phyloP scores from a whole-genome alignment of 2,888 invertebrate genomes.

The Pharmacophagus antenor region DNA sequence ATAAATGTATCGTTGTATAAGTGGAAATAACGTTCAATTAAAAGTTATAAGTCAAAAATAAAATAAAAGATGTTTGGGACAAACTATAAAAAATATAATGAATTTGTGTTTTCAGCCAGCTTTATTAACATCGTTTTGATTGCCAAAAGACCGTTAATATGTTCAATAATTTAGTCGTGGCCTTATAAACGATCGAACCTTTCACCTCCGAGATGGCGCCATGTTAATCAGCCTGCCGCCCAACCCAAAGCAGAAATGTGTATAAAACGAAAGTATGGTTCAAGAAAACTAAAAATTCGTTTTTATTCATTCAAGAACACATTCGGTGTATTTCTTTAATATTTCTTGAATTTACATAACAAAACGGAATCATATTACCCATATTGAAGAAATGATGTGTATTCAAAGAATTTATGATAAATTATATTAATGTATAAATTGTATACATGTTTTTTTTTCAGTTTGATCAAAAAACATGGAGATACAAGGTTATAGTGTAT shows the following conservation, averaged over 20 bases:
- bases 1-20: too few relatives aligned
- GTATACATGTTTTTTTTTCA: too few relatives aligned
- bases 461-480: too few relatives aligned
- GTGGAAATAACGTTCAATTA: too few relatives aligned
- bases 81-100: background rate
- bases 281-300: slow-evolving; percentile 10
- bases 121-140: slow-evolving; percentile 9
- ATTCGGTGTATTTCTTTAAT: background rate
- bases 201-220: slow-evolving; percentile 30
- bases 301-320: slow-evolving; percentile 2
- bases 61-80: background rate
- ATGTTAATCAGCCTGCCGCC: slow-evolving; percentile 27
- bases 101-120: slow-evolving; percentile 6
- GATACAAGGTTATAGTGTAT: too few relatives aligned
- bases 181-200: slow-evolving; percentile 29
- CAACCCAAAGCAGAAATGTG: slow-evolving; percentile 23
- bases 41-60: background rate
- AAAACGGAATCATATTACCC: background rate
- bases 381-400: background rate
- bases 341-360: background rate
- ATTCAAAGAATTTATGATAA: too few relatives aligned
- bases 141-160: slow-evolving; percentile 25
- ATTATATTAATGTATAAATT: background rate
- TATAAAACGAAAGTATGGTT: slow-evolving; percentile 7
- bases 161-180: slow-evolving; percentile 24